Evolutionary conservation across 2,113 vertebrate species (phyloP), one percentile per base, ranked within the genome.

Genomic region (Maccullochella peelii): DNA sequence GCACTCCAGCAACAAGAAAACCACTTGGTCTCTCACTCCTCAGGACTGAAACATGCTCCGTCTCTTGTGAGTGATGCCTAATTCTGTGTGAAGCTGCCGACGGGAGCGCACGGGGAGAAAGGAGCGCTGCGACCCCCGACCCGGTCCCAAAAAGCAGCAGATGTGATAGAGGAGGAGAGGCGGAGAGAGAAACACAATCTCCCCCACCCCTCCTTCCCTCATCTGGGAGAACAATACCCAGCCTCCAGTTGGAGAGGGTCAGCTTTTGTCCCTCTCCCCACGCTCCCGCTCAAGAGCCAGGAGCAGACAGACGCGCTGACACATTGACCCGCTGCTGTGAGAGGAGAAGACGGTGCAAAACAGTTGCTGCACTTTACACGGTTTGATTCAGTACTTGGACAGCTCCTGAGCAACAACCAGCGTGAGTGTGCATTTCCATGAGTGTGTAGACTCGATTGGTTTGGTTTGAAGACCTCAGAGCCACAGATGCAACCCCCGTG

Each of bases 341-440:
- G 73, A 52, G 61, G 65, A 88, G 84, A 74, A 6, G 52, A 80
- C 66, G 7, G 23, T 9, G 69, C 36, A 9, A 47, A 77, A 18
- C 78, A 73, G 65, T 69, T n/a, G 67, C 85, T 65, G 58, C 38
- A 18, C 73, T 77, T 65, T 1, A 21, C 44, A 2, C 27, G 27
- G 30, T 80, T 91, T 65, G 21, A 47, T 93, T 95, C 95, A 96
- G 94, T 80, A 94, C 94, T 93, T 94, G 96, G 95, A 96, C 94
- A 96, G 96, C 95, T 95, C 95, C 95, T 18, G 73, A 78, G 85
- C 76, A 14, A 54, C 73, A 68, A 52, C 65, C 78, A 4, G 38
- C 0, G 50, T 0, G 65, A 20, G n/a, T 20, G 72, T 16, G 21
- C 30, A 27, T 38, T 38, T 83, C 73, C 74, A 80, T 83, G 87